Percentiles rank a stretch among this genome's conserved stretches.
Conservation (phyloP, 1,140 invertebrate species). For the Xylocopa sonorina region DNA sequence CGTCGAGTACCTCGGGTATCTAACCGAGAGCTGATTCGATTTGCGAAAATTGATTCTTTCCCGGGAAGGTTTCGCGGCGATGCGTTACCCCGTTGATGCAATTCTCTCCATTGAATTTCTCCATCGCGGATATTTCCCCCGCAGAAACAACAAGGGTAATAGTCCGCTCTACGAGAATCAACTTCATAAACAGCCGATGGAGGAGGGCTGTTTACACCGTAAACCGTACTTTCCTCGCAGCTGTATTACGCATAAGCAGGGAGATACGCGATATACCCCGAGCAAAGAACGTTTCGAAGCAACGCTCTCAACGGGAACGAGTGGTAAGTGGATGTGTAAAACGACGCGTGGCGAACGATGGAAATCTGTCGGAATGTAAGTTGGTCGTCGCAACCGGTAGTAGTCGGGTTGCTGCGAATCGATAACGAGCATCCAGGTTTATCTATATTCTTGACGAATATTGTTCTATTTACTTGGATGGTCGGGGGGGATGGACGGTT, state of each 20-base stretch:
- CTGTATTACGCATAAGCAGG: constrained; percentile 15
- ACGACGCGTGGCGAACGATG: not conserved
- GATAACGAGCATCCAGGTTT: not conserved
- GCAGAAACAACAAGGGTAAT: constrained; percentile 34
- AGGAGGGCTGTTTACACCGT: constrained; percentile 39
- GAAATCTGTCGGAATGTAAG: too few species aligned
- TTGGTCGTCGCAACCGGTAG: too few species aligned
- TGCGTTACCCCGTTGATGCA: constrained; percentile 26
- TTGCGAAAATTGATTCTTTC: constrained; percentile 11
- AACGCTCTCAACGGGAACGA: not conserved
- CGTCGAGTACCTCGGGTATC: constrained; percentile 1
- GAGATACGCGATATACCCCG: constrained; percentile 7
- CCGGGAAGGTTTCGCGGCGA: not conserved
- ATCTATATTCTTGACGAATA: constrained; percentile 1
- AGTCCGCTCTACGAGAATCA: constrained; percentile 34
- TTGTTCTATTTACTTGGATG: constrained; percentile 16
- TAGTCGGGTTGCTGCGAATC: not conserved
- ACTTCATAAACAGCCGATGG: constrained; percentile 50
- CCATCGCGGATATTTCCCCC: constrained; percentile 31
- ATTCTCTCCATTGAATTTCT: constrained; percentile 44
- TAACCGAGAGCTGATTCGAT: constrained; percentile 4
- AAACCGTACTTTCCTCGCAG: not conserved
- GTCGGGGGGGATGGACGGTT: constrained; percentile 8
- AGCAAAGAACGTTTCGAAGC: too few species aligned
- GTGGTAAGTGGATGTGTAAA: not conserved